phyloP scores from a whole-genome alignment of 2,888 invertebrate species.

The Melanargia galathea region DNA sequence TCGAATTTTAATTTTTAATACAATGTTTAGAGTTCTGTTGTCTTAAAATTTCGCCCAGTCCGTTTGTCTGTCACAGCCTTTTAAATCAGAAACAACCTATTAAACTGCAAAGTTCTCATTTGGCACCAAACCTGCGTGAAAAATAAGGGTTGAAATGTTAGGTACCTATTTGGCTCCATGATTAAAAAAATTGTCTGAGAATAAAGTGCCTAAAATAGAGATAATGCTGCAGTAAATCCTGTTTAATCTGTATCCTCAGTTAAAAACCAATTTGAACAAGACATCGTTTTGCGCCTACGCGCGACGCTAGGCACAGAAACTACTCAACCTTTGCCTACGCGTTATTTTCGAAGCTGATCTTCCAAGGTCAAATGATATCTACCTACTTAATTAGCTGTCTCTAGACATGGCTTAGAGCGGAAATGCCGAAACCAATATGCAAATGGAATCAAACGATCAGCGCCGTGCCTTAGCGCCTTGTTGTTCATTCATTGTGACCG shows the following conservation, averaged over 20 bases:
- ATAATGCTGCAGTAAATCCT: not conserved
- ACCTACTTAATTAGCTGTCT: conserved; percentile 42
- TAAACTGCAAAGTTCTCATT: no score
- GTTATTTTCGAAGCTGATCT: conserved; percentile 51
- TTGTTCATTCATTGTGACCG: conserved; percentile 73
- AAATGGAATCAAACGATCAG: conserved; percentile 65
- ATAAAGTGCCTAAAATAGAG: not conserved
- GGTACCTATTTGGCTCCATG: no score
- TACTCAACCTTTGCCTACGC: conserved; percentile 57
- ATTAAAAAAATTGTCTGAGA: no score
- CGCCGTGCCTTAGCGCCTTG: conserved; percentile 55
- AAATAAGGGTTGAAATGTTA: no score
- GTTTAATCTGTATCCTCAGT: conserved; percentile 1
- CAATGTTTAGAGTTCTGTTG: no score
- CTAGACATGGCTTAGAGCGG: conserved; percentile 66
- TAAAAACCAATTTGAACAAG: conserved; percentile 18
- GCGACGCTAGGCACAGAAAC: conserved; percentile 34
- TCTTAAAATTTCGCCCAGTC: no score
- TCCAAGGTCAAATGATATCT: conserved; percentile 59
- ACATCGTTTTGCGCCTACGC: conserved; percentile 36
- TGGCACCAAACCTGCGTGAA: no score
- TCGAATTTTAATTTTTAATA: no score
- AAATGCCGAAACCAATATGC: conserved; percentile 76
- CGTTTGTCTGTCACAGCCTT: no score
- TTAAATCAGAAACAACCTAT: no score